A percentile compares a stretch with the other conserved stretches of the same genome.
Evolutionary conservation across 2,888 invertebrate genomes (phyloP).

Genomic region (Carcina quercana): DNA sequence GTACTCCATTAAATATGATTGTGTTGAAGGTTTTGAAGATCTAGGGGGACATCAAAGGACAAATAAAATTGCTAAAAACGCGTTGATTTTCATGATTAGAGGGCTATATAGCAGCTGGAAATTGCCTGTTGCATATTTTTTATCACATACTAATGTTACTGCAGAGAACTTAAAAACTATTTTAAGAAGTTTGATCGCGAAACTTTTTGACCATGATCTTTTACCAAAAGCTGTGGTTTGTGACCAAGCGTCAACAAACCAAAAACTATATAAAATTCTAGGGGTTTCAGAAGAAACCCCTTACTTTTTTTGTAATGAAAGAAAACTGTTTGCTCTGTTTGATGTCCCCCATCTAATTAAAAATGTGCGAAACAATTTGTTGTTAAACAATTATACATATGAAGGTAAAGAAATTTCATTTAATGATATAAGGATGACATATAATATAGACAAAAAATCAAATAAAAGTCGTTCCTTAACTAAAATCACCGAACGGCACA

Average conservation of each 20-base stretch:
- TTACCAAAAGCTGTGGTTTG: slow-evolving; percentile 14
- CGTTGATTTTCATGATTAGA: slow-evolving; percentile 13
- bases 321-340: slow-evolving; percentile 10
- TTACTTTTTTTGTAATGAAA: slow-evolving; percentile 9
- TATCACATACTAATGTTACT: slow-evolving; percentile 5
- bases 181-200: slow-evolving; percentile 2
- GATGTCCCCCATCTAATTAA: slow-evolving; percentile 14
- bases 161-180: background rate
- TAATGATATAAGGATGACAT: slow-evolving; percentile 4
- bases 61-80: slow-evolving; percentile 12
- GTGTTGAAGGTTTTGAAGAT: slow-evolving; percentile 17
- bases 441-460: slow-evolving; percentile 8
- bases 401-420: background rate
- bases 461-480: slow-evolving; percentile 6
- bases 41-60: slow-evolving; percentile 11
- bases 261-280: slow-evolving; percentile 9
- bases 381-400: slow-evolving; percentile 6
- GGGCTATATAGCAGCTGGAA: slow-evolving; percentile 12
- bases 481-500: slow-evolving; percentile 6
- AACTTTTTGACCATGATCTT: slow-evolving; percentile 12
- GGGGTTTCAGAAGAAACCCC: slow-evolving; percentile 7
- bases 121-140: slow-evolving; percentile 14
- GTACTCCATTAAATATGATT: slow-evolving; percentile 16
- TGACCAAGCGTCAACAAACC: slow-evolving; percentile 15
- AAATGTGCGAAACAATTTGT: slow-evolving; percentile 13